These are phyloP conservation scores for Onthophagus sagittarius DNA, from an alignment of 2,888 invertebrate genomes.

Conservation along the genomic window DNA sequence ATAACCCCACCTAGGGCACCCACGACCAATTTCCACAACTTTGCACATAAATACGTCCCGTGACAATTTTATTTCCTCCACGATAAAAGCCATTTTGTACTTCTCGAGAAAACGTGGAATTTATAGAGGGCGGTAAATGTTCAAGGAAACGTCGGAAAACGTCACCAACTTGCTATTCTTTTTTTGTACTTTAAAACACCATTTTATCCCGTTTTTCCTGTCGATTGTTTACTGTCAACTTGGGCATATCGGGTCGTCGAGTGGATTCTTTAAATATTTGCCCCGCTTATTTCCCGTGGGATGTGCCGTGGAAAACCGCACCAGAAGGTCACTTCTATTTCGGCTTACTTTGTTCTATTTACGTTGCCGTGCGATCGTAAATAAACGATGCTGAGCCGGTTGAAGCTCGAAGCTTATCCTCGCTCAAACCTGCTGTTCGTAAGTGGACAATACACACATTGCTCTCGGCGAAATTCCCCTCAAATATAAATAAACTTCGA, in stretches of 20 bases:
- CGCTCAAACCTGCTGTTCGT: neutral
- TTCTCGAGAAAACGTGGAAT: neutral
- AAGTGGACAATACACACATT: neutral
- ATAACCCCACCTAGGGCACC: neutral
- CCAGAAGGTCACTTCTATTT: slow-evolving; percentile 15
- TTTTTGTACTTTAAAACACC: neutral
- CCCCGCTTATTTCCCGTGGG: neutral
- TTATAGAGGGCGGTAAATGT: neutral
- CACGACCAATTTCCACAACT: neutral
- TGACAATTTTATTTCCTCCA: neutral
- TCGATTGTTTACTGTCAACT: neutral
- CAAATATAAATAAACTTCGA: neutral
- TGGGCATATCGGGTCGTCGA: neutral
- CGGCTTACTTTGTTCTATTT: slow-evolving; percentile 15
- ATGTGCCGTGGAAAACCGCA: neutral
- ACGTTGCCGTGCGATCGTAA: slow-evolving; percentile 10
- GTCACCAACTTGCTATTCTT: neutral
- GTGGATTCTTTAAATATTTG: neutral
- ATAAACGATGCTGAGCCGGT: slow-evolving; percentile 7
- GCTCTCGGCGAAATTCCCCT: neutral
- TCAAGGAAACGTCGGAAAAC: neutral
- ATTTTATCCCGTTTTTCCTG: neutral
- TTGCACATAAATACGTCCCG: neutral
- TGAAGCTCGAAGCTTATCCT: neutral
- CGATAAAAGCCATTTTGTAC: neutral